Evolutionary conservation across 2,113 vertebrate species (phyloP).

Genomic region (Gorilla gorilla): DNA sequence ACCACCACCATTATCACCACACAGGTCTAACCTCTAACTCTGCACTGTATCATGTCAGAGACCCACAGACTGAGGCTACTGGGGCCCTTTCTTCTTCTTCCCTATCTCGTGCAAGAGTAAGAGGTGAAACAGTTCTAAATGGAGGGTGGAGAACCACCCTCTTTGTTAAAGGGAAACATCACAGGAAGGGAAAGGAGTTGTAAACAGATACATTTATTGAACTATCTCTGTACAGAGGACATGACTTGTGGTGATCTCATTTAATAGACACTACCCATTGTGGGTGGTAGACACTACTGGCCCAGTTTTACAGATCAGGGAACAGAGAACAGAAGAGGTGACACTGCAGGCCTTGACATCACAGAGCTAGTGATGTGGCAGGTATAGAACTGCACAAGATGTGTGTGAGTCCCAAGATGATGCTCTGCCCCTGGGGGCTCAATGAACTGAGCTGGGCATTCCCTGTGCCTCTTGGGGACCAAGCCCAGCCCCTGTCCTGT

Average conservation of each 20-base stretch:
- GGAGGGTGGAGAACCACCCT: background rate
- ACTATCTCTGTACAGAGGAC: background rate
- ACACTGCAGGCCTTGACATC: rapidly evolving
- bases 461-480: background rate
- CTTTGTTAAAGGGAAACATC: background rate
- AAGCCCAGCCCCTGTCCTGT: background rate
- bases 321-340: background rate
- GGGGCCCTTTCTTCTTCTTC: background rate
- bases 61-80: background rate
- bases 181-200: background rate
- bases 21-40: background rate
- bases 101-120: background rate
- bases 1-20: too few species aligned
- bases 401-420: background rate
- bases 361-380: background rate
- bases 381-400: background rate
- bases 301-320: background rate
- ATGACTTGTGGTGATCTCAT: too few species aligned
- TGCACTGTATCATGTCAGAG: background rate
- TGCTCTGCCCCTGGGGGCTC: background rate
- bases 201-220: background rate
- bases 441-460: background rate
- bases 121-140: background rate
- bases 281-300: background rate
- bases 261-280: too few species aligned